Evolutionary conservation across 2,888 invertebrate species (phyloP).

Genomic region (Trachelus iudaicus): DNA sequence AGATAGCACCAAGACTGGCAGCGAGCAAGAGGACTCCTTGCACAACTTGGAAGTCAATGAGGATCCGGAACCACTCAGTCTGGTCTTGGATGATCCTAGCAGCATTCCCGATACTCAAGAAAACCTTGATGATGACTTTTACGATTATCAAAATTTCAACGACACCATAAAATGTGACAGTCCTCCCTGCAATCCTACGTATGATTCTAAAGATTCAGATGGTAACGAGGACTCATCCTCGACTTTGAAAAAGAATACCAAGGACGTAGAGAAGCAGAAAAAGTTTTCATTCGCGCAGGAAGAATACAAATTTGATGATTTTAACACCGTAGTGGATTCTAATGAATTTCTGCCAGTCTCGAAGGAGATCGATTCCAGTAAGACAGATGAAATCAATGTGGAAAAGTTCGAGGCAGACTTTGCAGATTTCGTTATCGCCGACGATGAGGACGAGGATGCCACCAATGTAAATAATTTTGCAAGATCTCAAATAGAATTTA

Average conservation of each 20-base stretch:
- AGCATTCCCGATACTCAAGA: conserved; percentile 38
- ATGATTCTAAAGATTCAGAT: background rate
- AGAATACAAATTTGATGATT: conserved; percentile 1
- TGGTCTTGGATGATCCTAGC: conserved; percentile 56
- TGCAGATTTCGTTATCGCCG: conserved; percentile 25
- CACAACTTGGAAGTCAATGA: conserved; percentile 46
- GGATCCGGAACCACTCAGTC: conserved; percentile 54
- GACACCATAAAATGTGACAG: conserved; percentile 34
- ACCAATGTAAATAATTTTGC: conserved; percentile 9
- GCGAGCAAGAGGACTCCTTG: conserved; percentile 44
- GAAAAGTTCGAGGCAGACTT: conserved; percentile 25
- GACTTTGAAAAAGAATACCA: conserved; percentile 4
- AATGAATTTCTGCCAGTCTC: conserved; percentile 8
- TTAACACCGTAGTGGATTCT: background rate
- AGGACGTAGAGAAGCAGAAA: background rate
- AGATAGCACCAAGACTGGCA: conserved; percentile 47
- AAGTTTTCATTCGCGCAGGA: conserved; percentile 12
- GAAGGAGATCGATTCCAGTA: conserved; percentile 2
- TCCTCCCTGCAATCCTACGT: conserved; percentile 12
- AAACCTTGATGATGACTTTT: conserved; percentile 51
- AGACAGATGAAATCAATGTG: conserved; percentile 26
- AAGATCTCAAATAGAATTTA: background rate
- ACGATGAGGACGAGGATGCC: conserved; percentile 24
- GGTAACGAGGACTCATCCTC: background rate
- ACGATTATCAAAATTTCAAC: conserved; percentile 51